Conservation (phyloP, 2,113 vertebrate species). For the Tragelaphus imberbis region DNA sequence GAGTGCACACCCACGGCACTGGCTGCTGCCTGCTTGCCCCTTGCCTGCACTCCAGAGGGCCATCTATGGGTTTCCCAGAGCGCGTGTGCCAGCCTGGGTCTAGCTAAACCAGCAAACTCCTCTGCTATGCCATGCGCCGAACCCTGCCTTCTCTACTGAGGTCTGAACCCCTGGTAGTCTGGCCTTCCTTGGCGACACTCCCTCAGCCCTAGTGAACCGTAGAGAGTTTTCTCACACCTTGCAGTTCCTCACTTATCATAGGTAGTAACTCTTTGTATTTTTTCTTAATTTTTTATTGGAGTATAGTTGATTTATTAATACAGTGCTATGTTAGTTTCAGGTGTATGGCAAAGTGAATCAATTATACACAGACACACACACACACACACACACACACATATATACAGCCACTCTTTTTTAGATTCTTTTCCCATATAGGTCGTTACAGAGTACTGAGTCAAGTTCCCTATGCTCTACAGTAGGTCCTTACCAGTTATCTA, state of each 20-base stretch:
- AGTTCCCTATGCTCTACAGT: not conserved
- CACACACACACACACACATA: not conserved
- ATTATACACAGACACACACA: too few relatives aligned
- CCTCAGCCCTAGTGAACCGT: not conserved
- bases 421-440: not conserved
- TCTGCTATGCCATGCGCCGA: not conserved
- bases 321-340: not conserved
- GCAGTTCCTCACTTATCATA: not conserved
- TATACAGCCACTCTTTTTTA: not conserved
- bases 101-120: not conserved
- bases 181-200: not conserved
- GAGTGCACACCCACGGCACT: too few relatives aligned
- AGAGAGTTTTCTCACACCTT: not conserved
- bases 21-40: not conserved
- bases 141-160: not conserved
- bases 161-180: not conserved
- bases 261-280: not conserved
- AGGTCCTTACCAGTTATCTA: not conserved
- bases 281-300: not conserved
- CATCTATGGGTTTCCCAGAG: not conserved
- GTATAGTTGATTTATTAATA: not conserved
- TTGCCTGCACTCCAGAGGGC: not conserved
- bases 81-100: not conserved
- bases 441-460: accelerated
- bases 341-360: not conserved